Conservation (phyloP, 2,797 vertebrate species). For the Bovichtus variegatus region DNA sequence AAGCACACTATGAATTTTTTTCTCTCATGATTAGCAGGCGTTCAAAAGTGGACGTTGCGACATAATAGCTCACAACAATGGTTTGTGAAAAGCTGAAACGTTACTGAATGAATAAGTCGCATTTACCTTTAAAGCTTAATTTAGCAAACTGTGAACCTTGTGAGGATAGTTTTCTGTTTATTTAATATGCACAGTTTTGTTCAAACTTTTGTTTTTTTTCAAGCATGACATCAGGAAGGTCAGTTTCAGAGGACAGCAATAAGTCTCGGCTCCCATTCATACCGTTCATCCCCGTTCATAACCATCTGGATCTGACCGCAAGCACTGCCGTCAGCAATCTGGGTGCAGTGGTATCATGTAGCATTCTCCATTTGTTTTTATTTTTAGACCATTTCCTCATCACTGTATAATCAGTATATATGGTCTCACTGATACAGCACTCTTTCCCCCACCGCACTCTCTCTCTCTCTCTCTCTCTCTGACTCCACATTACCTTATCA, state of each 20-base stretch:
- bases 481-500: constrained; percentile 82
- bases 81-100: neutral
- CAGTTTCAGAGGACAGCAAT: constrained; percentile 67
- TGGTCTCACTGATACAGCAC: constrained; percentile 65
- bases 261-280: constrained; percentile 58
- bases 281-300: constrained; percentile 48
- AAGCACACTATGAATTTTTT: constrained; percentile 2
- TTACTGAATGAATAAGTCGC: neutral
- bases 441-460: constrained; percentile 15
- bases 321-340: constrained; percentile 73
- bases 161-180: neutral
- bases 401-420: constrained; percentile 79
- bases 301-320: constrained; percentile 69
- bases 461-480: constrained; percentile 41
- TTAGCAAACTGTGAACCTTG: neutral
- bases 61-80: neutral
- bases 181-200: constrained; percentile 14
- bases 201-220: constrained; percentile 54
- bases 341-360: constrained; percentile 76
- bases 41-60: constrained; percentile 9
- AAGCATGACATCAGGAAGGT: constrained; percentile 66
- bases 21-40: constrained; percentile 5
- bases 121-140: neutral
- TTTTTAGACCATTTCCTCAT: constrained; percentile 86
- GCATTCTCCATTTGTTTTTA: constrained; percentile 78